Base-by-base conservation (phyloP, 1,140 invertebrate genomes). In the Solenopsis fugax region DNA sequence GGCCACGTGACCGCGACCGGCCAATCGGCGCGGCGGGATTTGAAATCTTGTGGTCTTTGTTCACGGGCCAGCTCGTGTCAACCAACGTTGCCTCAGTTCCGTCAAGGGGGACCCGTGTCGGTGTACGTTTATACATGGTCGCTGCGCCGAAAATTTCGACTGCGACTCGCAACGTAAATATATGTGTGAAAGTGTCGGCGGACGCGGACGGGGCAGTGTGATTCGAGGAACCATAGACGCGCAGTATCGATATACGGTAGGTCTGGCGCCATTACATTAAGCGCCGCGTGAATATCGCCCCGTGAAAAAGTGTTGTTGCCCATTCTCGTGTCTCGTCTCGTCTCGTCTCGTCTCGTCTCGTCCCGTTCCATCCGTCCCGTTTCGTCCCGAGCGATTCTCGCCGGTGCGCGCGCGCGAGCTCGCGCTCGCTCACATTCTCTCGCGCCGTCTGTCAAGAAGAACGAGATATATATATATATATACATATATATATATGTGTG, bases 31-130 rank as follows among this genome's bases (percentile, higher is more conserved):
- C 18, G 24, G 71, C 72, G 85, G 92, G 93, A 95, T 95, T 95
- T 95, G 94, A 95, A 95, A 95, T 95, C 93, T 94, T 95, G 93
- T 95, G 93, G 93, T 95, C 94, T 95, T 95, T 95, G 95, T 95
- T 94, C 94, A 94, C 91, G 91, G 94, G 91, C 92, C 89, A 87
- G 89, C 92, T 82, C 92, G 92, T 93, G 92, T 93, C 93, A 93
- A 94, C 93, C 77, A 80, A 80, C 77, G 92, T 94, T 95, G 88
- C 93, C 92, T 95, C 95, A 95, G 94, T 95, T 95, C 92, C 93
- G 94, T 93, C 93, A 95, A 94, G 94, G 93, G 94, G 94, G 92
- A 93, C 94, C 88, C 94, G 94, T 94, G 94, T 95, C 93, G 93
- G 94, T 95, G 94, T 94, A 92, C 93, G 93, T 93, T 93, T 93